Base-by-base conservation (phyloP, 2,888 invertebrate species). In the Cylloceria caligata region DNA sequence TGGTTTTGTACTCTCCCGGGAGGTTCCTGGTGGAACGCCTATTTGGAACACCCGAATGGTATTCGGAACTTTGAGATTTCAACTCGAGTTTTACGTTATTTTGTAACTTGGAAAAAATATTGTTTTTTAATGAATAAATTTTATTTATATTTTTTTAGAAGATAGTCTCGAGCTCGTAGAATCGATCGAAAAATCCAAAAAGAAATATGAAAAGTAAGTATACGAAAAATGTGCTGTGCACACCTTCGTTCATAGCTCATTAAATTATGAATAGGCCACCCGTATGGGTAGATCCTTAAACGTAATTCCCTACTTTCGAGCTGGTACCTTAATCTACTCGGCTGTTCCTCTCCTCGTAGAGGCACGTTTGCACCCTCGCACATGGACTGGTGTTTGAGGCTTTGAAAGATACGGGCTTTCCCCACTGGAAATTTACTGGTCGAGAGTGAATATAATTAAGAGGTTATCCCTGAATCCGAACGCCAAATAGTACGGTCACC, bases 321-420 rank as follows among this genome's bases (percentile, higher is more conserved):
- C 52, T 52, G 52, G 24, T 52, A 21, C 52, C 52, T 52, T 52
- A 52, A 52, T 52, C 52, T 52, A 52, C 52, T 52, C 21, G 52
- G 5, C 49, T 2, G 21, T 49, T 19, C 19, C 9, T 49, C 7
- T 1, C 49, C 21, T 7, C 19, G 24, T 21, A 11, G 9, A 49
- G 11, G 21, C 52, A 52, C 52, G 52, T 52, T 52, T 11, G 52
- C 52, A 52, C 52, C 52, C 52, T 49, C 49, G 16, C 49, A 19
- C 49, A 19, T 6, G 49, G 19, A 49, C 0, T 16, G 16, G 16
- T 1, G 3, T 9, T 5, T 9, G 21, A 21, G 36, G 2, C 36
- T 52, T 16, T 47, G 7, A 19, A 47, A 16, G 47, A 16, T 47
- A n/a, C 7, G 47, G 47, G 47, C 47, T 47, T 47, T 47, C 19